Evolutionary conservation across 2,113 vertebrate species (phyloP).

Genomic region (Cyanoramphus novaezelandiae): DNA sequence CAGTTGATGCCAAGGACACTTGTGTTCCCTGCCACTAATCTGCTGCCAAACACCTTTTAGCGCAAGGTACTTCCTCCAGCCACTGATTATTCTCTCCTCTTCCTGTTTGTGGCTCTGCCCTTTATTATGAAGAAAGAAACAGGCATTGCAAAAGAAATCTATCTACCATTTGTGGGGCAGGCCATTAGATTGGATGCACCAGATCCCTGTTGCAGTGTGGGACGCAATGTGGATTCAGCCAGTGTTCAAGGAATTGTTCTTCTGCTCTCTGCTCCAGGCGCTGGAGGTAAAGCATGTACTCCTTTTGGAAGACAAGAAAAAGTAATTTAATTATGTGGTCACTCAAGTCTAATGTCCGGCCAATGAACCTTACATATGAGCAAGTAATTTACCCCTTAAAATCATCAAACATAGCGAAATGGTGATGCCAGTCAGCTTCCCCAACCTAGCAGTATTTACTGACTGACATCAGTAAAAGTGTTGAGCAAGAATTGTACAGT

Average conservation of each 20-base stretch:
- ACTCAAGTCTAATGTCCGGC: neutral
- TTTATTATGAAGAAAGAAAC: neutral
- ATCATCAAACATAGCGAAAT: neutral
- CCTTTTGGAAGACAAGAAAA: slow-evolving; percentile 69
- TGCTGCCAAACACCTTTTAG: neutral
- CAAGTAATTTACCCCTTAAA: neutral
- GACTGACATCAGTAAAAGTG: neutral
- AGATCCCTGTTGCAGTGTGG: slow-evolving; percentile 89
- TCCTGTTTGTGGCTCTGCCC: neutral
- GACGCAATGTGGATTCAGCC: slow-evolving; percentile 90
- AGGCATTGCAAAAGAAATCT: neutral
- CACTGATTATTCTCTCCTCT: neutral
- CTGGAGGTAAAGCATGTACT: slow-evolving; percentile 87
- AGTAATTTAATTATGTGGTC: neutral
- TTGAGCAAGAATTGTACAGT: neutral
- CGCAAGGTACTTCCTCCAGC: neutral
- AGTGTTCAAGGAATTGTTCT: slow-evolving; percentile 89
- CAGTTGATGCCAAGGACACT: neutral
- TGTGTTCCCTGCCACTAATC: neutral
- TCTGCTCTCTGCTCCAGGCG: slow-evolving; percentile 84
- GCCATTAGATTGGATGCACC: slow-evolving; percentile 80
- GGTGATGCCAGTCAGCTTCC: neutral
- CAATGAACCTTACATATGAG: neutral
- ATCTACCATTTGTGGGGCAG: neutral
- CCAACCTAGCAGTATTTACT: neutral